Base-by-base conservation (phyloP, 2,888 invertebrate species). In the Euzophera pinguis region DNA sequence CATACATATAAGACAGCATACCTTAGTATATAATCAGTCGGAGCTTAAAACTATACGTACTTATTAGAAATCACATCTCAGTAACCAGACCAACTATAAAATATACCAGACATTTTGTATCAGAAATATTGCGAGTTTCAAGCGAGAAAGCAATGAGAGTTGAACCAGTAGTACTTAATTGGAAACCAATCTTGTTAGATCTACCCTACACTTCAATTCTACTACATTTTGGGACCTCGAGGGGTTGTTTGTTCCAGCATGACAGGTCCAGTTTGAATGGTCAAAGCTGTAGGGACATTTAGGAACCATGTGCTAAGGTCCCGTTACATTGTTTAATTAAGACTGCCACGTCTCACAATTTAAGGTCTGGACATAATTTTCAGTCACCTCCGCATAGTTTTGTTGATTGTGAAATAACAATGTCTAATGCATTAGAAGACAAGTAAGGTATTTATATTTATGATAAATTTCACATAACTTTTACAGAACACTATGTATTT, bases 311-410 rank as follows among this genome's bases (percentile, higher is more conserved):
- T 58, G 62, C 54, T 55, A 61, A 65, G 60, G 67, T 67, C 59
- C 78, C 73, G 77, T 78, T 79, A 72, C 22, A 5, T 22, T 68
- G 67, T 75, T 78, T 81, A 81, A 82, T 80, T 79, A 80, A 80
- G 69, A 65, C 70, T 77, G 74, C 75, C 75, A 22, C 22, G 78
- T 80, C 68, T 73, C 67, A 63, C 57, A 64, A 64, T 63, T 53
- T 52, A 56, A 55, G 48, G 53, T 54, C 57, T 60, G 59, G 55
- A 57, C 54, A 56, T 56, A 59, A 55, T 51, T 47, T 48, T 53
- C 52, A 53, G 50, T 55, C 51, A 50, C 57, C 48, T 34, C 34
- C 22, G 13, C 45, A 54, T 57, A 57, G 57, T 56, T 57, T 57
- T 47, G 37, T 41, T 47, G 35, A 32, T 47, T 9, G 34, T 45